Evolutionary conservation across 1,140 invertebrate species (phyloP).

Genomic region (Battus philenor): DNA sequence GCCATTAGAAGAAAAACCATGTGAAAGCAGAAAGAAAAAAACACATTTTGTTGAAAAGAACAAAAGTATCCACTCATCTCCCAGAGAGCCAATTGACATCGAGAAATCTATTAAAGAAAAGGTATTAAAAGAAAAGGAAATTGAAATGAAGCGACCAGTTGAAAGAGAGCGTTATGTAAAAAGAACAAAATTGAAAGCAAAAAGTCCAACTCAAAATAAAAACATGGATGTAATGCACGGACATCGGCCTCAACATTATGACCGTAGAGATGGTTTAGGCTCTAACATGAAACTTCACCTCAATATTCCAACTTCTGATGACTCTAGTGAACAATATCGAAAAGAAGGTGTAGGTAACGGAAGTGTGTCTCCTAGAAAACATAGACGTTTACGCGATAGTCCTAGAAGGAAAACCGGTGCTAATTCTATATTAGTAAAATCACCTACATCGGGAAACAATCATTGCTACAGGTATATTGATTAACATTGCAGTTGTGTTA

Average conservation of each 20-base stretch:
- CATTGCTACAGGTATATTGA: conserved; percentile 46
- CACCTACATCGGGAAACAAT: conserved; percentile 63
- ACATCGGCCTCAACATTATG: conserved; percentile 48
- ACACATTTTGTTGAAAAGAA: conserved; percentile 73
- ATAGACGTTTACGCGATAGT: conserved; percentile 80
- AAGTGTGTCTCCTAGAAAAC: conserved; percentile 75
- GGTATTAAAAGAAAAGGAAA: conserved; percentile 67
- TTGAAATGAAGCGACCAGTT: conserved; percentile 55
- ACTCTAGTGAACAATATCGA: conserved; percentile 78
- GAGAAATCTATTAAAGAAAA: conserved; percentile 72
- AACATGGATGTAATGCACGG: conserved; percentile 43
- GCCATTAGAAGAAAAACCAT: conserved; percentile 49
- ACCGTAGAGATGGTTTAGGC: conserved; percentile 53
- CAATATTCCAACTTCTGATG: conserved; percentile 80
- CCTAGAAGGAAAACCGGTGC: conserved; percentile 79
- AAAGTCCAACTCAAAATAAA: conserved; percentile 76
- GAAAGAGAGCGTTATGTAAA: conserved; percentile 71
- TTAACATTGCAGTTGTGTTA: background rate
- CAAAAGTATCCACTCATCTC: conserved; percentile 74
- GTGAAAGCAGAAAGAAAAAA: conserved; percentile 62
- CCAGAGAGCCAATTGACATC: conserved; percentile 47
- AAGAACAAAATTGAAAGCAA: conserved; percentile 75
- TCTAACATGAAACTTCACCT: conserved; percentile 71
- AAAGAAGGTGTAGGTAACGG: conserved; percentile 71
- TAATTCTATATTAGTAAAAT: conserved; percentile 59